These are phyloP conservation scores for Druon quercuslanigerum DNA, from an alignment of 1,140 invertebrate species.

Conservation along the genomic window DNA sequence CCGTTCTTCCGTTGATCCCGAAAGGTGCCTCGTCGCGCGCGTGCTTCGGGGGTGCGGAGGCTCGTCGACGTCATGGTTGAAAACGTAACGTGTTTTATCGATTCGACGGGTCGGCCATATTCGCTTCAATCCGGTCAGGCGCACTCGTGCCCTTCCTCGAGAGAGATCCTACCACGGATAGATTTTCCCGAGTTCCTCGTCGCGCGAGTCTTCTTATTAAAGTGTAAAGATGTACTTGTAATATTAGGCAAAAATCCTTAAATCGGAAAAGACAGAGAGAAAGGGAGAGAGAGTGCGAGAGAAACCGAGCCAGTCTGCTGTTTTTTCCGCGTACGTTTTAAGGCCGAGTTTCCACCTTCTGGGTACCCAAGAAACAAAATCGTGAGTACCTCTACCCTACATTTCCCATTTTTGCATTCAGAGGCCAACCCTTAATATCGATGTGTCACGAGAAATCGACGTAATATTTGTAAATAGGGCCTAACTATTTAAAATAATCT, in stretches of 20 bases:
- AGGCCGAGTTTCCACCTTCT: not conserved
- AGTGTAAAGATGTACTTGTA: conserved; percentile 60
- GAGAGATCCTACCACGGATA: conserved; percentile 62
- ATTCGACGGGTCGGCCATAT: conserved; percentile 66
- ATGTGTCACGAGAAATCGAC: not conserved
- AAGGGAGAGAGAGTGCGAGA: conserved; percentile 19
- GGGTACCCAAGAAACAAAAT: conserved; percentile 1
- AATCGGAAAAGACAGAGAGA: conserved; percentile 26
- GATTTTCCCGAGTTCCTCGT: conserved; percentile 64
- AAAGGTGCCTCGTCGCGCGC: not conserved
- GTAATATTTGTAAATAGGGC: not conserved
- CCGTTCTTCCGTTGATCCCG: not conserved
- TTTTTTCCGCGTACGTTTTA: not conserved
- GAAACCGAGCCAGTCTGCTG: not conserved
- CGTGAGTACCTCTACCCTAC: conserved; percentile 13
- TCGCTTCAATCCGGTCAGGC: conserved; percentile 66
- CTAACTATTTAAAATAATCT: not conserved
- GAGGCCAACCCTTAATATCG: conserved; percentile 13
- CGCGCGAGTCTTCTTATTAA: conserved; percentile 53
- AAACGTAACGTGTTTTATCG: conserved; percentile 73
- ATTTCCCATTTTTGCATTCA: conserved; percentile 9
- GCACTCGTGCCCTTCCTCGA: conserved; percentile 63
- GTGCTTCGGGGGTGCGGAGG: conserved; percentile 43
- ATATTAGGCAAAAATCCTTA: conserved; percentile 5
- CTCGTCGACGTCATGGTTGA: conserved; percentile 59